Base-by-base conservation (phyloP, 2,113 vertebrate species). In the Numida meleagris region DNA sequence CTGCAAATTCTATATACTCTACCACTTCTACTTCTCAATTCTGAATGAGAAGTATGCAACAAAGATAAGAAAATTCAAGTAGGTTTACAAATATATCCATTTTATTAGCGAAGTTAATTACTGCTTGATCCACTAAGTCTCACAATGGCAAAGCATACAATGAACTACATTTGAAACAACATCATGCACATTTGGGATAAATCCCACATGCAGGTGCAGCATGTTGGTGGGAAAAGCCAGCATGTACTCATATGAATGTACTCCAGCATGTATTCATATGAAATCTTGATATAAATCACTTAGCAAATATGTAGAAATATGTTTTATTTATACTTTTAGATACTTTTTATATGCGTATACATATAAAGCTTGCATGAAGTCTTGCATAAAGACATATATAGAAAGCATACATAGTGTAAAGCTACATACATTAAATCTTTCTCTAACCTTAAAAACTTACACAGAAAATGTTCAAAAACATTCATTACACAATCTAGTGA, bases 81-180 rank as follows among this genome's bases (percentile, higher is more conserved):
- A 83, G 8, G 53, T 53, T 53, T 61, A 61, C 53, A 91, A 48
- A 73, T 25, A 81, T 14, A 77, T 9, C 15, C 14, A 40, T 71
- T 62, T 50, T 36, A 77, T 66, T 40, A 90, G 27, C 50, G 65
- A 95, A 92, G 76, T n/a, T 8, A 73, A 34, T 71, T 34, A 75
- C 10, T 36, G 24, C 14, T 53, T 43, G 57, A 71, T 17, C 25
- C 14, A 34, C 33, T 4, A 76, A 78, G 55, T 40, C 73, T 87
- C 70, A 95, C 51, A 80, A 33, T 68, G 55, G 87, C 38, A 89
- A 92, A 90, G 81, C 6, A 8, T 73, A 59, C 84, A 73, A 43
- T 72, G 70, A 76, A 50, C 53, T 89, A 92, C 76, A 76, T 93
- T 42, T 63, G 55, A 95, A 81, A 75, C 48, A 93, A 85, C 33